Evolutionary conservation across 1,140 invertebrate species (phyloP).

Genomic region (Liolophura sinensis): DNA sequence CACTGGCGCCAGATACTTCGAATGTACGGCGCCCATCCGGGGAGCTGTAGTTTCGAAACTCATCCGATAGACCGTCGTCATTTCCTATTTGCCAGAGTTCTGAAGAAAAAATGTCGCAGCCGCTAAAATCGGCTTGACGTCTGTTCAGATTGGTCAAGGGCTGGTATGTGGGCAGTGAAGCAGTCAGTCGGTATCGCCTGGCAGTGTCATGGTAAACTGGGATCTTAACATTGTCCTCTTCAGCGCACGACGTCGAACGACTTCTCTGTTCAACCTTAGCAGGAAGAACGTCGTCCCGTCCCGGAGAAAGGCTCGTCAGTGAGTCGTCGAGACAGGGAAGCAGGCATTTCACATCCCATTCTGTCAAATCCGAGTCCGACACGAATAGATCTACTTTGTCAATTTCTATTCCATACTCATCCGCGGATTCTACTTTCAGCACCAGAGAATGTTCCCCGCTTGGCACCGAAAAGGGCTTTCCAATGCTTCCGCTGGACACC

Average conservation of each 20-base stretch:
- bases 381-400: conserved; percentile 1
- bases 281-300: conserved; percentile 2
- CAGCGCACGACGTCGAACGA: background rate
- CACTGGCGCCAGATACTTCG: too few relatives aligned
- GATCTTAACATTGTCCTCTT: conserved; percentile 10
- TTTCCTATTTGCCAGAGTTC: conserved; percentile 2
- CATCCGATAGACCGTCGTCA: background rate
- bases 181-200: background rate
- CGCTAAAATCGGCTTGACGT: background rate
- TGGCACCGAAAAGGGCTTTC: background rate
- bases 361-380: conserved; percentile 1
- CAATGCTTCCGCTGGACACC: background rate
- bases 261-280: conserved; percentile 4
- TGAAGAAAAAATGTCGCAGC: conserved; percentile 2
- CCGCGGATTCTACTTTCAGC: background rate
- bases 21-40: too few relatives aligned
- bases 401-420: conserved; percentile 6
- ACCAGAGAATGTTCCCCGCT: background rate
- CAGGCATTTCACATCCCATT: conserved; percentile 1
- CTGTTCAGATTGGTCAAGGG: background rate
- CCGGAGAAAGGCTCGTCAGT: conserved; percentile 4
- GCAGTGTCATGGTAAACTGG: conserved; percentile 9
- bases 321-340: background rate
- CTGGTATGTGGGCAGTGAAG: conserved; percentile 4
- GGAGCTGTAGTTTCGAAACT: too few relatives aligned